Evolutionary conservation across 2,888 invertebrate species (phyloP).

Genomic region (Macrosoma leucophasiata): DNA sequence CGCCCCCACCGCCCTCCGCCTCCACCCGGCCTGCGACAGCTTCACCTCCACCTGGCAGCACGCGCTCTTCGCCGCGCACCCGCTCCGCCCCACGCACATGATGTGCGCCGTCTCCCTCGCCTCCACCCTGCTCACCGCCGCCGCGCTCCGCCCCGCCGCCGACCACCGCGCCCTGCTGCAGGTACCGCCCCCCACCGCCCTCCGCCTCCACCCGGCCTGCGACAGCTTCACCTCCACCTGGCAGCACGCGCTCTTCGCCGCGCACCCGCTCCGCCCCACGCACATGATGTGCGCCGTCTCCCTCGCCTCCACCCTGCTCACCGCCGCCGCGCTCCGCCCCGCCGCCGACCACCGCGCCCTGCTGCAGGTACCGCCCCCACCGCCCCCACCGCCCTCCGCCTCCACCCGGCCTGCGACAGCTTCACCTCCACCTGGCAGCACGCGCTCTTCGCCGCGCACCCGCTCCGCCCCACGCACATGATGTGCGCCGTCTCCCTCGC

Average conservation of each 20-base stretch:
- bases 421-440: too few relatives aligned
- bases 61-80: conserved; percentile 86
- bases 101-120: conserved; percentile 94
- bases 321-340: conserved; percentile 84
- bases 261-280: conserved; percentile 69
- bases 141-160: conserved; percentile 78
- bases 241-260: conserved; percentile 93
- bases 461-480: conserved; percentile 52
- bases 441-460: conserved; percentile 86
- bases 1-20: conserved; percentile 50
- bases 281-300: conserved; percentile 88
- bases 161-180: conserved; percentile 46
- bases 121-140: conserved; percentile 89
- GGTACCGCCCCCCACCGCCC: conserved; percentile 29
- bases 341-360: conserved; percentile 16
- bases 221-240: too few relatives aligned
- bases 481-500: conserved; percentile 94
- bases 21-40: conserved; percentile 82
- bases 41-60: too few relatives aligned
- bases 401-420: conserved; percentile 82
- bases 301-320: conserved; percentile 92
- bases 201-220: conserved; percentile 83
- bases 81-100: conserved; percentile 52
- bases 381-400: conserved; percentile 50
- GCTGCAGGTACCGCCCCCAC: conserved; percentile 58